These are phyloP conservation scores for Digitonthophagus gazella DNA, from an alignment of 2,888 invertebrate genomes.

Conservation along the genomic window DNA sequence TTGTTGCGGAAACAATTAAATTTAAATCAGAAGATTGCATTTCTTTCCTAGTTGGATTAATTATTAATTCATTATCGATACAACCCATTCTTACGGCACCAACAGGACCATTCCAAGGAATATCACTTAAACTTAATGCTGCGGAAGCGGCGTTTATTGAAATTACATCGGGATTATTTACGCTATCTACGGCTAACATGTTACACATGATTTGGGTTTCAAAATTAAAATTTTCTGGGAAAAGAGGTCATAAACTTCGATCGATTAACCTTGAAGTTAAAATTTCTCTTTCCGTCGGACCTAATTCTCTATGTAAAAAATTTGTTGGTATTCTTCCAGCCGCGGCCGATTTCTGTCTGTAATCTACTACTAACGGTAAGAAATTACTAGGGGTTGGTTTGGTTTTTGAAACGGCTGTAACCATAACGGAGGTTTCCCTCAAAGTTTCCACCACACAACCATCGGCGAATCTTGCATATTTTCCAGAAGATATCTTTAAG, in stretches of 20 bases:
- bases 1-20: constrained; percentile 79
- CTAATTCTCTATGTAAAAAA: constrained; percentile 84
- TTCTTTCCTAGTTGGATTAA: constrained; percentile 87
- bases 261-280: constrained; percentile 89
- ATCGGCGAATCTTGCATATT: constrained; percentile 85
- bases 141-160: constrained; percentile 95
- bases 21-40: constrained; percentile 74
- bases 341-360: constrained; percentile 92
- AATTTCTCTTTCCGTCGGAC: constrained; percentile 84
- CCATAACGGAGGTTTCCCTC: constrained; percentile 89
- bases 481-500: constrained; percentile 71
- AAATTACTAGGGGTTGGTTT: constrained; percentile 64
- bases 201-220: constrained; percentile 91
- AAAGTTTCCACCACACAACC: constrained; percentile 80
- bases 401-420: constrained; percentile 81
- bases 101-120: constrained; percentile 95
- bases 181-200: constrained; percentile 84
- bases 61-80: constrained; percentile 69
- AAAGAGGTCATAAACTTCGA: constrained; percentile 85
- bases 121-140: constrained; percentile 86
- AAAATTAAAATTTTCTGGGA: constrained; percentile 70
- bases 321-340: constrained; percentile 97
- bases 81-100: constrained; percentile 90
- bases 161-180: constrained; percentile 83
- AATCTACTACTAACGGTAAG: constrained; percentile 85